Evolutionary conservation across 2,888 invertebrate species (phyloP), one percentile per base, ranked within the genome.

Genomic region (Steinernema scapterisci): DNA sequence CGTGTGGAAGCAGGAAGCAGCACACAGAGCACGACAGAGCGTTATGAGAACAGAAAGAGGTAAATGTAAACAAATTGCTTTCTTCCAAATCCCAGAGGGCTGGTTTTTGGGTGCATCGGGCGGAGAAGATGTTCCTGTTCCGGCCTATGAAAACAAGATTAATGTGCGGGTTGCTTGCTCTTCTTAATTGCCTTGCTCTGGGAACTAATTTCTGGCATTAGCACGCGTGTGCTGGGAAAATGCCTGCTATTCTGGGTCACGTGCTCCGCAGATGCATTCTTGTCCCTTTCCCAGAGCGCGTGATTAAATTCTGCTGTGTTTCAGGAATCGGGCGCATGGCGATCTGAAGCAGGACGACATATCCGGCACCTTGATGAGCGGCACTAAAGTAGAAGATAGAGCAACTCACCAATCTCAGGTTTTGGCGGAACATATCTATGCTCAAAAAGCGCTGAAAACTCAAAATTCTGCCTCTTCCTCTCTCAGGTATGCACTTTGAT

Each of bases 51-150:
- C 9, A 31, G 16, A 9, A 38, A 25, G 31, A 63, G 63, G 31
- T 16, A 63, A 63, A 63, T 63, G 63, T 63, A 63, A 63, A 63
- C 63, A 63, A 63, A 63, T 63, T 27, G 27, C 31, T 63, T 63
- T 27, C 48, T 13, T 19, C 13, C 6, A 16, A 7, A 19, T 48
- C 48, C 38, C 38, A n/a, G 38, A 38, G 38, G 38, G 38, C 38
- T 38, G 38, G 38, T 38, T 38, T 38, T 38, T 38, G 38, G 38
- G 38, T 38, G 38, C 38, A 38, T 38, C 38, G 38, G 38, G 38
- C 38, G 38, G 38, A 38, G n/a, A n/a, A n/a, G 38, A 38, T 38
- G 38, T 38, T 38, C 38, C 3, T 38, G 38, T 38, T 38, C 38
- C 38, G 38, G 38, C 3, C 38, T 38, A 38, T 38, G 38, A 38